Evolutionary conservation across 2,888 invertebrate genomes (phyloP), one percentile per base, ranked within the genome.

Genomic region (Boloria selene): DNA sequence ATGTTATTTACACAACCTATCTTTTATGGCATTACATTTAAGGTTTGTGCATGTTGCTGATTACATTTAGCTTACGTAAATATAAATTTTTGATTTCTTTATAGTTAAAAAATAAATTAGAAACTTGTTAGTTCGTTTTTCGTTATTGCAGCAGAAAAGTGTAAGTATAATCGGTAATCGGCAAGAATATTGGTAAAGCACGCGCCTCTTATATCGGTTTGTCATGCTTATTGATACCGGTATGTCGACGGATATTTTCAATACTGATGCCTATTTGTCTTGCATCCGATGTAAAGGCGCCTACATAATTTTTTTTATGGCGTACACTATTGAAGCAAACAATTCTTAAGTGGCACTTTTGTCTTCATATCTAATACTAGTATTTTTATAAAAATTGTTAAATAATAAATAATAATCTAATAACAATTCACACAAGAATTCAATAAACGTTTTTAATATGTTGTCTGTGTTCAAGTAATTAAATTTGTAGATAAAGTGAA

Each of bases 251-350:
- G 64, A 80, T 79, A 79, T 79, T 79, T 76, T 77, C 77, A 79
- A 84, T 87, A 89, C 88, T 85, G 84, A 80, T 82, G 84, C 83
- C 83, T 85, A 85, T 86, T 85, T 87, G 82, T 86, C 81, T 87
- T 82, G 76, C 65, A 67, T 49, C 53, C 64, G 67, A 64, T 61
- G 58, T 60, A 53, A 31, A 44, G n/a, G 18, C n/a, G 54, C 47
- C 54, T 17, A 17, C 31, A 49, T 1, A 10, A 45, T 13, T 16
- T 47, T n/a, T 42, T 62, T 55, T 63, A 56, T 63, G 49, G 50
- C 31, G 16, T 49, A 49, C 4, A 49, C 31, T 38, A 10, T 16
- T 49, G 47, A 49, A 49, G 16, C 47, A 38, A 38, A 38, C 5
- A 49, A 7, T n/a, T 49, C 47, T 49, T 16, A 49, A 49, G n/a